A percentile compares a stretch with the other conserved stretches of the same genome.
phyloP scores from a whole-genome alignment of 2,797 vertebrate species.

The Xyrichtys novacula region DNA sequence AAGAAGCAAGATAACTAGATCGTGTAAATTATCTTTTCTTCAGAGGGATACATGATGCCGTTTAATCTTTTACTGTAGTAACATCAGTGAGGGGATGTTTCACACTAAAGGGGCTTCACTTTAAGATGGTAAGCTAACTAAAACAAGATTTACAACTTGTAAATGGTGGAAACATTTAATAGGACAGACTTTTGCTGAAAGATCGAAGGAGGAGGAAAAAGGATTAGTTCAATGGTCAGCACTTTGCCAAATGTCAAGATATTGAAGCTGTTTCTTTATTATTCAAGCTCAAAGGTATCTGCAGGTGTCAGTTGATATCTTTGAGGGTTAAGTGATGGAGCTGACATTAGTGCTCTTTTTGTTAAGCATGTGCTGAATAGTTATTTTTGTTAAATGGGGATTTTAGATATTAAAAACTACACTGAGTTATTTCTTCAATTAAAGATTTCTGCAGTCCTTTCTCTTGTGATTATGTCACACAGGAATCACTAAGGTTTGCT shows the following conservation, averaged over 20 bases:
- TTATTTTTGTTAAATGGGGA: no score
- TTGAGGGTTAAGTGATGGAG: not conserved
- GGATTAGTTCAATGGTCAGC: not conserved
- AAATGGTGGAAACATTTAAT: no score
- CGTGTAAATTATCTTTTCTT: not conserved
- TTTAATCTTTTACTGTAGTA: not conserved
- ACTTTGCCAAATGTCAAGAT: not conserved
- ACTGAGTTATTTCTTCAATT: no score
- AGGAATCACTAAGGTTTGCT: no score
- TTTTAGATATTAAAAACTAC: no score
- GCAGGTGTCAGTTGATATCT: not conserved
- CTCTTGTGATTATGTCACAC: no score
- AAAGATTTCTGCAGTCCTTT: no score
- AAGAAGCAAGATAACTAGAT: not conserved
- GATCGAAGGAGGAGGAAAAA: no score
- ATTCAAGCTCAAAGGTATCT: not conserved
- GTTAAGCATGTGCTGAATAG: no score
- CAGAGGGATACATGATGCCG: not conserved
- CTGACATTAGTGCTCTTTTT: not conserved
- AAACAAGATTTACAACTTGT: not conserved
- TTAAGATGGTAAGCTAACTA: not conserved
- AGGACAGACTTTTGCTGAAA: no score
- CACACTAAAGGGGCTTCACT: rapidly evolving
- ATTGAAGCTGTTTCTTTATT: not conserved
- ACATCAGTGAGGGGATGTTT: not conserved